Conservation (phyloP, 2,888 invertebrate genomes). For the Mesorhabditis sp. region DNA sequence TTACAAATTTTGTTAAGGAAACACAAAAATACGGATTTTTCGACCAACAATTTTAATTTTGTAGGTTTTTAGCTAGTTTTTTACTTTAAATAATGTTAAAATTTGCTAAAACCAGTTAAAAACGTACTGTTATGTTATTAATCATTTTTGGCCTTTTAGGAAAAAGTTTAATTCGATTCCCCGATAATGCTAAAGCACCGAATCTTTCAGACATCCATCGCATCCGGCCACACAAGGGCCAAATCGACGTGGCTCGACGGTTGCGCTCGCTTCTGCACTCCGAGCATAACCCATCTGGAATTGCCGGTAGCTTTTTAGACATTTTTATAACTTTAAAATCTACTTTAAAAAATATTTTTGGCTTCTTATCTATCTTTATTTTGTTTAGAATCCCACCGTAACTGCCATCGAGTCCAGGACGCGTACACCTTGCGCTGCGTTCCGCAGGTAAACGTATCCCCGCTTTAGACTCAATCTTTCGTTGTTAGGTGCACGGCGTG, state of each 20-base stretch:
- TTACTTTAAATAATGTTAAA: too few species aligned
- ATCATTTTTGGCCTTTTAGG: not conserved
- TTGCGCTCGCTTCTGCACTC: conserved; percentile 68
- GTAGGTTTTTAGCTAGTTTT: too few species aligned
- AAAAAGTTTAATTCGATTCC: conserved; percentile 1
- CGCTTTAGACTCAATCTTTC: conserved; percentile 19
- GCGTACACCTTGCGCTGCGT: conserved; percentile 70
- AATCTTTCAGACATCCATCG: conserved; percentile 65
- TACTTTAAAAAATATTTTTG: too few species aligned
- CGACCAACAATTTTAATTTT: too few species aligned
- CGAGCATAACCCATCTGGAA: conserved; percentile 68
- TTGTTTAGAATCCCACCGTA: conserved; percentile 66
- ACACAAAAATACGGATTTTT: too few species aligned
- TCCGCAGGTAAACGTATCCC: conserved; percentile 60
- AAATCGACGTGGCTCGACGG: conserved; percentile 66
- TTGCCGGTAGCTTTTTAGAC: too few species aligned
- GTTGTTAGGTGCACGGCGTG: conserved; percentile 66
- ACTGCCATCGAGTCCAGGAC: conserved; percentile 70
- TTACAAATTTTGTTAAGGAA: too few species aligned
- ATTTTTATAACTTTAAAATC: too few species aligned
- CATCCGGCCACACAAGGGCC: conserved; percentile 69
- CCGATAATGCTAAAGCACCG: too few species aligned
- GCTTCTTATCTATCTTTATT: not conserved
- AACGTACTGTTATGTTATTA: not conserved
- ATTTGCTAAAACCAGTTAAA: too few species aligned